Percentiles rank a stretch among this genome's conserved stretches.
These are phyloP conservation scores for Diplodus puntazzo DNA, from an alignment of 2,797 vertebrate genomes.

Conservation along the genomic window DNA sequence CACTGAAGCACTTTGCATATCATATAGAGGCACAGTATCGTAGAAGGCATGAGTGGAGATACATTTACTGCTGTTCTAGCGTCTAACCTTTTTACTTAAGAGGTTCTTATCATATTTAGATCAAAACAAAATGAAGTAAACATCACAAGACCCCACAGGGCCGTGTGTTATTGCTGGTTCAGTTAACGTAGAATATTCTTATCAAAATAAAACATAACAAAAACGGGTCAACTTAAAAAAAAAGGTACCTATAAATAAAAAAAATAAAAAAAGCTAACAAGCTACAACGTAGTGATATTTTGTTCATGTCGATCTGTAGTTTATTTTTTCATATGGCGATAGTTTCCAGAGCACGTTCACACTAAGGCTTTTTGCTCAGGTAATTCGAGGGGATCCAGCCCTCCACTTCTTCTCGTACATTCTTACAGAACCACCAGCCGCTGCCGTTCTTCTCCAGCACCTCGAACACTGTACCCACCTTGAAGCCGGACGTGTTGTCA, in stretches of 20 bases:
- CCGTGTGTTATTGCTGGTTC: conserved; percentile 76
- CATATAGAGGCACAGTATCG: conserved; percentile 81
- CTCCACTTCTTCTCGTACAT: conserved; percentile 90
- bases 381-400: conserved; percentile 99
- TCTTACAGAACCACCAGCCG: conserved; percentile 99
- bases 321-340: conserved; percentile 17
- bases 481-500: conserved; percentile 93
- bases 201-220: conserved; percentile 77
- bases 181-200: conserved; percentile 65
- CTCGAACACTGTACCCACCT: conserved; percentile 95
- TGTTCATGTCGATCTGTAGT: conserved; percentile 46
- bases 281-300: conserved; percentile 69
- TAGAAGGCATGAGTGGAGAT: conserved; percentile 73
- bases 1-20: conserved; percentile 76
- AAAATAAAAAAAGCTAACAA: conserved; percentile 72
- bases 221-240: conserved; percentile 54
- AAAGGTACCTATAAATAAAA: conserved; percentile 85
- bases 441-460: conserved; percentile 94
- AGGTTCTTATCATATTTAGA: conserved; percentile 48
- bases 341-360: conserved; percentile 22
- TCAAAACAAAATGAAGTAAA: conserved; percentile 67
- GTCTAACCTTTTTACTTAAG: conserved; percentile 40
- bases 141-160: conserved; percentile 60
- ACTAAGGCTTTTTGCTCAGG: conserved; percentile 95
- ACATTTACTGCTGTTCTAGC: conserved; percentile 67